Conservation (phyloP, 2,888 invertebrate genomes). For the Lamproptera curius region DNA sequence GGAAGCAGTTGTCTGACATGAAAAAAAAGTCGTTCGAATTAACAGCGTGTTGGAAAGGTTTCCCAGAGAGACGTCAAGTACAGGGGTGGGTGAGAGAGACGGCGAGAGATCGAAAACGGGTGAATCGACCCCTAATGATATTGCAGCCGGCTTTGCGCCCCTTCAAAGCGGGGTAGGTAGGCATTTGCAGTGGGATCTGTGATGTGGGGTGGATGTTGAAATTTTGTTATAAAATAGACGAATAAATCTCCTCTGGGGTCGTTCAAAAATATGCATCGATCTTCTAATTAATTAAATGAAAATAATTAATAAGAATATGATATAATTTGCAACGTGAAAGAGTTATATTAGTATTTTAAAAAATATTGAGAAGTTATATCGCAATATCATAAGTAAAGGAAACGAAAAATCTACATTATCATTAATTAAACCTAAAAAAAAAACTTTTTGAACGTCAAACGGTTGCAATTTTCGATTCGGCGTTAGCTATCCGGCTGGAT, state of each 20-base stretch:
- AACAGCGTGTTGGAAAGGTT: constrained; percentile 8
- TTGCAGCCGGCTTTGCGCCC: constrained; percentile 47
- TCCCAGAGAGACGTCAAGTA: constrained; percentile 43
- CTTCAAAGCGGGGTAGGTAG: constrained; percentile 29
- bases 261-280: too few species aligned
- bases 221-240: constrained; percentile 1
- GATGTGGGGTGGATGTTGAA: constrained; percentile 1
- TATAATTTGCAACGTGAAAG: too few species aligned
- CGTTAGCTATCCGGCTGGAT: too few species aligned
- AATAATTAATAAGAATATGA: too few species aligned
- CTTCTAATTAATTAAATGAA: too few species aligned
- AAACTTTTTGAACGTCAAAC: too few species aligned
- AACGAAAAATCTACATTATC: too few species aligned
- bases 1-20: neutral
- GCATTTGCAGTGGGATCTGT: constrained; percentile 19
- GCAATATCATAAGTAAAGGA: too few species aligned
- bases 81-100: constrained; percentile 64
- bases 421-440: too few species aligned
- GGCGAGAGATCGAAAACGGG: constrained; percentile 58
- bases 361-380: too few species aligned
- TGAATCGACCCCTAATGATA: constrained; percentile 69
- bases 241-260: neutral
- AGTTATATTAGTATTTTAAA: too few species aligned
- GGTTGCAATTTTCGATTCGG: too few species aligned
- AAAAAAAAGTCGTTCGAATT: constrained; percentile 9